Percentiles rank a stretch among this genome's conserved stretches.
Evolutionary conservation across 2,113 vertebrate genomes (phyloP).

Genomic region (Lanius ludovicianus): DNA sequence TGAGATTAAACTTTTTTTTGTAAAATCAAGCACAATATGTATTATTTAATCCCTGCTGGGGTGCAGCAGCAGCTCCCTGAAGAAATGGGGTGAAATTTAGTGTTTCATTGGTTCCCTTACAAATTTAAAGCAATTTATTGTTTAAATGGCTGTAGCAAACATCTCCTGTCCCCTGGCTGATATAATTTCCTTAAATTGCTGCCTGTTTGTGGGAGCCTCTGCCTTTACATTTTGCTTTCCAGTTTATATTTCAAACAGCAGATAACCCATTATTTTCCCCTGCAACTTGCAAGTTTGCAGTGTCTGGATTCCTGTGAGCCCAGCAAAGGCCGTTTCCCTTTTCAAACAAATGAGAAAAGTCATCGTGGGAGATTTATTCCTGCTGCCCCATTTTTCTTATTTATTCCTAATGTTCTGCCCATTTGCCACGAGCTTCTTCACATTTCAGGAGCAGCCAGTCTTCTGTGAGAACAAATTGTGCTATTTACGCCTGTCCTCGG

Average conservation of each 20-base stretch:
- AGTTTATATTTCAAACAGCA: conserved; percentile 19
- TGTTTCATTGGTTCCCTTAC: background rate
- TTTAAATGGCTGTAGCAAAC: background rate
- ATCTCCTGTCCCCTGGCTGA: background rate
- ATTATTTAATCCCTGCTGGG: background rate
- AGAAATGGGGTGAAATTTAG: background rate
- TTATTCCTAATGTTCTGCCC: conserved; percentile 58
- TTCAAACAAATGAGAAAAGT: conserved; percentile 51
- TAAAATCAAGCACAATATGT: background rate
- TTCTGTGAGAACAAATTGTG: conserved; percentile 62
- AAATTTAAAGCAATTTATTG: background rate
- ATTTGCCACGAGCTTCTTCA: conserved; percentile 65
- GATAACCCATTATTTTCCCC: conserved; percentile 13
- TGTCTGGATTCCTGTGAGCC: background rate
- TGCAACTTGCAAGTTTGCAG: background rate
- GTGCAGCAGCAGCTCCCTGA: background rate
- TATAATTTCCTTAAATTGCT: background rate
- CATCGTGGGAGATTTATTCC: conserved; percentile 60
- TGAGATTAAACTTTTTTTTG: background rate
- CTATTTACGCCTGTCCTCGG: conserved; percentile 62
- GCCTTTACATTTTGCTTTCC: background rate
- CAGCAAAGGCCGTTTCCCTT: background rate
- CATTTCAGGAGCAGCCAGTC: conserved; percentile 61
- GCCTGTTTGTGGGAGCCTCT: background rate
- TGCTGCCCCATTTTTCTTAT: conserved; percentile 60